Percentiles rank a stretch among this genome's conserved stretches.
phyloP scores from a whole-genome alignment of 2,888 invertebrate species.

The Oscheius myriophilus region DNA sequence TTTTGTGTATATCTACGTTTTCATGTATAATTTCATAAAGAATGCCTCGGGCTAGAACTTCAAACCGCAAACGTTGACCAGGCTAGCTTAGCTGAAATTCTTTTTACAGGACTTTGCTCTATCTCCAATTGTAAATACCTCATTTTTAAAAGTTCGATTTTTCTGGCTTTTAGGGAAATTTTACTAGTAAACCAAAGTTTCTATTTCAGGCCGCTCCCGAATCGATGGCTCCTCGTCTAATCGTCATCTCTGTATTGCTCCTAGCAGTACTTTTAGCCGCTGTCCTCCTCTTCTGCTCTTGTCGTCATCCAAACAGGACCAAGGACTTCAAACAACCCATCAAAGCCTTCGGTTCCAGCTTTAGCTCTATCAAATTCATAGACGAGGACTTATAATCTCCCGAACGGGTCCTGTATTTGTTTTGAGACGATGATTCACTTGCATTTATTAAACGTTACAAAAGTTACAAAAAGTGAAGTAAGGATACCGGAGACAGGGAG shows the following conservation, averaged over 20 bases:
- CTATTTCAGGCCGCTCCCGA: slow-evolving; percentile 23
- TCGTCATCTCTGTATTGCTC: slow-evolving; percentile 35
- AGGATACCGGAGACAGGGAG: not conserved
- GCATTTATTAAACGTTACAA: slow-evolving; percentile 11
- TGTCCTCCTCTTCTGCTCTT: slow-evolving; percentile 32
- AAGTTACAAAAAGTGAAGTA: not conserved
- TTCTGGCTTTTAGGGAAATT: too few relatives aligned
- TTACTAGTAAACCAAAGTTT: not conserved
- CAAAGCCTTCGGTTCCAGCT: slow-evolving; percentile 55
- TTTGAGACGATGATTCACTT: not conserved
- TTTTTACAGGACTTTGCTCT: too few relatives aligned
- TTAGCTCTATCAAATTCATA: slow-evolving; percentile 58
- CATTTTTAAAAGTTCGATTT: too few relatives aligned
- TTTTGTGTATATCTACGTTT: too few relatives aligned
- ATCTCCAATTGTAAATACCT: too few relatives aligned
- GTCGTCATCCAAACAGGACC: slow-evolving; percentile 36
- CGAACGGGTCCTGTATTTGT: slow-evolving; percentile 14
- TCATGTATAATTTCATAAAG: too few relatives aligned
- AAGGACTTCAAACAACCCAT: slow-evolving; percentile 39
- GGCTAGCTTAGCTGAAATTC: too few relatives aligned
- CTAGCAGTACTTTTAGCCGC: slow-evolving; percentile 40
- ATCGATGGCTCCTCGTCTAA: slow-evolving; percentile 36
- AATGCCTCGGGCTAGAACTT: too few relatives aligned
- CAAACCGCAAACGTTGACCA: too few relatives aligned
- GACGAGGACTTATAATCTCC: slow-evolving; percentile 47